These are phyloP conservation scores for Bombus cullumanus DNA, from an alignment of 1,140 invertebrate species.

Conservation along the genomic window DNA sequence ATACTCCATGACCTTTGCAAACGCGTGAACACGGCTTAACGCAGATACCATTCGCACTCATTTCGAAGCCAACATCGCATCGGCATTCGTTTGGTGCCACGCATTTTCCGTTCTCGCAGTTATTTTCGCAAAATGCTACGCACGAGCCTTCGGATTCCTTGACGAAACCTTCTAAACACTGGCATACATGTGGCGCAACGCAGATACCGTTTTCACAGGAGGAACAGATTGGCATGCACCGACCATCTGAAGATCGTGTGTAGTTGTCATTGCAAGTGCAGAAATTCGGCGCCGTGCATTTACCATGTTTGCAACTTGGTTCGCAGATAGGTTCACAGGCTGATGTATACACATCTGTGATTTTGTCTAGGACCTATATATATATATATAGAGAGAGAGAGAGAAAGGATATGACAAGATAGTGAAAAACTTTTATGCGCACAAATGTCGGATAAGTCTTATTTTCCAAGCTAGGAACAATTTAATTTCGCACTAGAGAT, in stretches of 20 bases:
- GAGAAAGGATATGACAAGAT: not conserved
- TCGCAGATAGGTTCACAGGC: conserved; percentile 74
- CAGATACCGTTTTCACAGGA: conserved; percentile 69
- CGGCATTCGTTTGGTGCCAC: conserved; percentile 68
- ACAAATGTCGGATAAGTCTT: not conserved
- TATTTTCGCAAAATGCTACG: conserved; percentile 59
- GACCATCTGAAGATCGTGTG: conserved; percentile 15
- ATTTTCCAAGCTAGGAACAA: not conserved
- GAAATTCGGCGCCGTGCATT: conserved; percentile 65
- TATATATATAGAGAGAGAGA: too few species aligned
- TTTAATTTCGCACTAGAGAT: not conserved
- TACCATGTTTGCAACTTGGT: conserved; percentile 66
- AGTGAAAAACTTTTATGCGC: not conserved
- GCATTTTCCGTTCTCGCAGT: conserved; percentile 71
- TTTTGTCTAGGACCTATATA: not conserved
- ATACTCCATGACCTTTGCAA: conserved; percentile 48
- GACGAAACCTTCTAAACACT: conserved; percentile 62
- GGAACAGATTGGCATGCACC: conserved; percentile 59
- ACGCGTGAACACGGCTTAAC: conserved; percentile 47
- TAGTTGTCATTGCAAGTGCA: conserved; percentile 73
- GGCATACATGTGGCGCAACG: conserved; percentile 66
- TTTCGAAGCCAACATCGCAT: conserved; percentile 60
- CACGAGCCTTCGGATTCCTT: conserved; percentile 24
- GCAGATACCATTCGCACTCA: conserved; percentile 26
- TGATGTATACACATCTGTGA: not conserved